Conservation (phyloP, 2,113 vertebrate species). For the Acinonyx jubatus region DNA sequence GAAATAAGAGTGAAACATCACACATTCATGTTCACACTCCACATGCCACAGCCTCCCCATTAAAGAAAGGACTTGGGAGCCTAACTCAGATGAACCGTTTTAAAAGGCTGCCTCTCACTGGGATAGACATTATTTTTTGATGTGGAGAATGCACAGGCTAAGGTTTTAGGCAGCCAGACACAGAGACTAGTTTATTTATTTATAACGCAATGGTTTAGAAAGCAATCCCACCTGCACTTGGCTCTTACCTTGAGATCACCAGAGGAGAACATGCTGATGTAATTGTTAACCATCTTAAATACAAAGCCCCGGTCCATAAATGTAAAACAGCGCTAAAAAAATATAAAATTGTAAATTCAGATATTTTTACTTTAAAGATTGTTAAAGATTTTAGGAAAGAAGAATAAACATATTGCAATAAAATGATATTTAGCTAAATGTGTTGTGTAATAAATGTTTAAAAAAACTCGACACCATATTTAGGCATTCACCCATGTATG, state of each 20-base stretch:
- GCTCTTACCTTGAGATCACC: slow-evolving; percentile 93
- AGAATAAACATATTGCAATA: not conserved
- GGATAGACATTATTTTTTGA: not conserved
- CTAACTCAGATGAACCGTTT: slow-evolving; percentile 25
- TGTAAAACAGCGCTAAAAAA: slow-evolving; percentile 93
- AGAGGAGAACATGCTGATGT: slow-evolving; percentile 94
- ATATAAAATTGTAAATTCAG: slow-evolving; percentile 10
- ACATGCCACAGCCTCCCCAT: not conserved
- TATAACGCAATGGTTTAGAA: not conserved
- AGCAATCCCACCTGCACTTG: not conserved
- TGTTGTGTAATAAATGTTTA: not conserved
- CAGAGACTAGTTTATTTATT: not conserved
- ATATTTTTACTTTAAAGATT: not conserved
- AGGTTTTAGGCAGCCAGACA: not conserved
- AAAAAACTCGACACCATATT: not conserved
- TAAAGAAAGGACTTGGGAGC: not conserved
- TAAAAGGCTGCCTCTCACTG: not conserved
- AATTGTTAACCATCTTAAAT: slow-evolving; percentile 95
- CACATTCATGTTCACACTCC: no score
- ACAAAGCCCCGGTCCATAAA: slow-evolving; percentile 98
- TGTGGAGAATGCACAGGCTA: not conserved
- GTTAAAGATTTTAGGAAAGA: slow-evolving; percentile 10
- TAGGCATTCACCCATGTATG: not conserved
- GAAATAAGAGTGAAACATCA: not conserved
- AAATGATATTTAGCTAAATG: slow-evolving; percentile 20